These are phyloP conservation scores for Eremobia ochroleuca DNA, from an alignment of 2,888 invertebrate species.

Conservation along the genomic window DNA sequence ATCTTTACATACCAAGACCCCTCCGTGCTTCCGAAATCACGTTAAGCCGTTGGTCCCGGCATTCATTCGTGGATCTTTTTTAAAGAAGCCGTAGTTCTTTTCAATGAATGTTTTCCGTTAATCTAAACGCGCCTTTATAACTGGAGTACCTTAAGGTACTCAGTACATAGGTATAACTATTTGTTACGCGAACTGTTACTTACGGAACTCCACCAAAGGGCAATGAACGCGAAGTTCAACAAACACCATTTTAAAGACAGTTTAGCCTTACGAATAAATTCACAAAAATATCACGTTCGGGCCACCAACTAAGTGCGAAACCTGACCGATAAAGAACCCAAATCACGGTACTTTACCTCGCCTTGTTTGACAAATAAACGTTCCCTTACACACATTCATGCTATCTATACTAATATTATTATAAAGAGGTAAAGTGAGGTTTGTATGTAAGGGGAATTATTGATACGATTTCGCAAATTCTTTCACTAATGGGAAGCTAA, in stretches of 20 bases:
- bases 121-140: neutral
- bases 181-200: neutral
- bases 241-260: slow-evolving; percentile 30
- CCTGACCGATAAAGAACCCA: slow-evolving; percentile 34
- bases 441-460: neutral
- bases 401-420: neutral
- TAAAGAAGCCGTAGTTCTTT: neutral
- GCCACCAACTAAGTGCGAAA: slow-evolving; percentile 44
- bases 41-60: no score
- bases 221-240: slow-evolving; percentile 32
- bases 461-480: neutral
- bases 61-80: no score
- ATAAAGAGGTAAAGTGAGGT: neutral
- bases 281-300: slow-evolving; percentile 55
- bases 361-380: slow-evolving; percentile 32
- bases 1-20: no score
- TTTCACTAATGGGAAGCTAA: no score
- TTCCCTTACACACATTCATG: neutral
- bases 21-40: no score
- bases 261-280: slow-evolving; percentile 42
- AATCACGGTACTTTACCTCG: slow-evolving; percentile 19
- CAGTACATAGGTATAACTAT: neutral
- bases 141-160: neutral
- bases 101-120: neutral
- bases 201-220: slow-evolving; percentile 22